phyloP scores from a whole-genome alignment of 2,888 invertebrate species.

The Muscina levida region DNA sequence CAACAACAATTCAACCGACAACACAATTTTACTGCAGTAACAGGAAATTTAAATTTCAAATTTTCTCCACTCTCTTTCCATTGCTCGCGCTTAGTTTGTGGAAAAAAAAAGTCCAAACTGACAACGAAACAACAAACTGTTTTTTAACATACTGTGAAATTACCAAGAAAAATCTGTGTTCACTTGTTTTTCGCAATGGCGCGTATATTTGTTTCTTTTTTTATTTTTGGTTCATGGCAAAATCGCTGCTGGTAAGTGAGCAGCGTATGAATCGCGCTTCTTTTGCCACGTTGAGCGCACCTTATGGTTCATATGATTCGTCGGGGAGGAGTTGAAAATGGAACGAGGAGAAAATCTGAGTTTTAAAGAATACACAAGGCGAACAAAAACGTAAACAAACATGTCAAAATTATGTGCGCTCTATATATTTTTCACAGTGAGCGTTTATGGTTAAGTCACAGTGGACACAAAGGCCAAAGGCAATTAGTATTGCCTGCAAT shows the following conservation, averaged over 20 bases:
- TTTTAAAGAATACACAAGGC: conserved; percentile 4
- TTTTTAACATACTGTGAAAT: conserved; percentile 62
- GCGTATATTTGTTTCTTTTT: neutral
- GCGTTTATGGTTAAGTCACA: neutral
- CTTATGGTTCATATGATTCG: neutral
- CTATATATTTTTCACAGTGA: conserved; percentile 33
- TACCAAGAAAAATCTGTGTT: conserved; percentile 29
- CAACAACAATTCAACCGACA: conserved; percentile 28
- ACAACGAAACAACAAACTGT: conserved; percentile 42
- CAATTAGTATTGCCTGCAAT: too few relatives aligned
- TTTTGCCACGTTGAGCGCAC: neutral
- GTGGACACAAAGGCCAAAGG: neutral
- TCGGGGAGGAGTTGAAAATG: neutral
- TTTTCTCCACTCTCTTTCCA: conserved; percentile 32
- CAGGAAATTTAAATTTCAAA: conserved; percentile 65
- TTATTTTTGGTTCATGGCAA: too few relatives aligned
- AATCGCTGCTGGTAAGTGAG: too few relatives aligned
- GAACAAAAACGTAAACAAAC: conserved; percentile 34
- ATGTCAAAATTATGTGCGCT: conserved; percentile 57
- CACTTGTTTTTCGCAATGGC: neutral
- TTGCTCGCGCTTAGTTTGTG: neutral
- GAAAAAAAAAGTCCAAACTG: conserved; percentile 1
- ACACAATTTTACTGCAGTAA: conserved; percentile 37
- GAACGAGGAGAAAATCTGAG: conserved; percentile 7
- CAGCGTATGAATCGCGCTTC: too few relatives aligned